Evolutionary conservation across 37 sponge, comb jelly and placozoan genomes (phyloP).

Genomic region (Tethya wilhelma): DNA sequence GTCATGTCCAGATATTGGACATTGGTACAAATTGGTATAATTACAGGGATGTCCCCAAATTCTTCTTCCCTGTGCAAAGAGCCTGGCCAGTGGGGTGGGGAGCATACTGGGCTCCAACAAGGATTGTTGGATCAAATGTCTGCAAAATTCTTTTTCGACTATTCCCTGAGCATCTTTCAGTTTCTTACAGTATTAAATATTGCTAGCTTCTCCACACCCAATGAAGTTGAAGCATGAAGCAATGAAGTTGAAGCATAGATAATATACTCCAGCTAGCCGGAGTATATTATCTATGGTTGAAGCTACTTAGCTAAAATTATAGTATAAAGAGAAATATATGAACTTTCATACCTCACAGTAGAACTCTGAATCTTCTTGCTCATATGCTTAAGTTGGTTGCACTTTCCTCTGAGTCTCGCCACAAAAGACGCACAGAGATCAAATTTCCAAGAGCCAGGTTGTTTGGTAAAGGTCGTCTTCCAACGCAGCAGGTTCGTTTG

Average conservation of each 20-base stretch:
- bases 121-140: slow-evolving; percentile 8
- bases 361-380: slow-evolving; percentile 35
- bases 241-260: no score
- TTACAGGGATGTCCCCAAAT: no score
- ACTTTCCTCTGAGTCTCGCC: slow-evolving; percentile 61
- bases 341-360: slow-evolving; percentile 57
- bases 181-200: no score
- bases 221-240: slow-evolving; percentile 40
- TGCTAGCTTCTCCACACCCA: slow-evolving; percentile 62
- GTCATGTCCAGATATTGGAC: no score
- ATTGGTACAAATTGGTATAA: no score
- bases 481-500: no score
- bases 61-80: no score
- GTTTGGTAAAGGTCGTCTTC: no score
- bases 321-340: no score
- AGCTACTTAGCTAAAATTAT: no score
- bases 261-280: no score
- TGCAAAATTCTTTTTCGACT: slow-evolving; percentile 43
- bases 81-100: slow-evolving; percentile 6
- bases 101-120: background rate
- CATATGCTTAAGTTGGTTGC: slow-evolving; percentile 49
- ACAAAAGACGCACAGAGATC: slow-evolving; percentile 57
- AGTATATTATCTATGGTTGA: no score
- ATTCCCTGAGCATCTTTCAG: slow-evolving; percentile 39
- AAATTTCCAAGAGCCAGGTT: background rate